Evolutionary conservation across 2,797 vertebrate genomes (phyloP).

Genomic region (Astyanax mexicanus): DNA sequence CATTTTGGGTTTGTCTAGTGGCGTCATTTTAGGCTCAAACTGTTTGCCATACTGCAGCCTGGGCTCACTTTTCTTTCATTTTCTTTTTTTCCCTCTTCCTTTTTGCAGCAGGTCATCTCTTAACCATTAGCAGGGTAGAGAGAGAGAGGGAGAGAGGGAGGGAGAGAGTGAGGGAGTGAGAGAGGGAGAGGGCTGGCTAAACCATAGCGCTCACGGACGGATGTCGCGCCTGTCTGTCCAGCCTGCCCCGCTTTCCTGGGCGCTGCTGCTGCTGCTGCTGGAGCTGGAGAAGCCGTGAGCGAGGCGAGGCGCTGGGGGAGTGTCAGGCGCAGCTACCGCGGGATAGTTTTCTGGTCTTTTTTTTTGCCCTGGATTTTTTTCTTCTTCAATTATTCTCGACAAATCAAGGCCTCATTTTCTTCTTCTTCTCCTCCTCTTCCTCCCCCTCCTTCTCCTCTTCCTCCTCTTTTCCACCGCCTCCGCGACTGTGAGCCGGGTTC

Average conservation of each 20-base stretch:
- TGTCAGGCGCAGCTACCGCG: slow-evolving; percentile 47
- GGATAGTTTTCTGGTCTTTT: slow-evolving; percentile 35
- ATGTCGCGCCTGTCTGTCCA: slow-evolving; percentile 45
- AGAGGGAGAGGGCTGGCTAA: not conserved
- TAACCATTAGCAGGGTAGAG: slow-evolving; percentile 37
- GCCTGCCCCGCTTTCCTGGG: slow-evolving; percentile 51
- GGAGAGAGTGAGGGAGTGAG: not conserved
- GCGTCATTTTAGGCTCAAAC: no score
- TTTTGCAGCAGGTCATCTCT: not conserved
- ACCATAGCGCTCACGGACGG: slow-evolving; percentile 35
- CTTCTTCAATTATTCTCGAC: slow-evolving; percentile 52
- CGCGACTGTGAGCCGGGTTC: slow-evolving; percentile 43
- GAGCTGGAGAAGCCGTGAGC: slow-evolving; percentile 23
- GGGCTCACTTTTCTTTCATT: not conserved
- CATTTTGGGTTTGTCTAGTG: no score
- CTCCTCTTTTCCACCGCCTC: slow-evolving; percentile 50
- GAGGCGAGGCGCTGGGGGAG: slow-evolving; percentile 43
- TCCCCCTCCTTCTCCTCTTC: no score
- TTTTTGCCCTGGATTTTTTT: slow-evolving; percentile 48
- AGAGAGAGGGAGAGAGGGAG: slow-evolving; percentile 5
- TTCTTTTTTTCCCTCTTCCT: no score
- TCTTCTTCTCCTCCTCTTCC: slow-evolving; percentile 16
- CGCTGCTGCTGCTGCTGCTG: slow-evolving; percentile 39
- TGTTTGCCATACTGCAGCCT: no score
- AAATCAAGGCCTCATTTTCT: slow-evolving; percentile 4